Base-by-base conservation (phyloP, 2,888 invertebrate genomes). In the Allophyes oxyacanthae region DNA sequence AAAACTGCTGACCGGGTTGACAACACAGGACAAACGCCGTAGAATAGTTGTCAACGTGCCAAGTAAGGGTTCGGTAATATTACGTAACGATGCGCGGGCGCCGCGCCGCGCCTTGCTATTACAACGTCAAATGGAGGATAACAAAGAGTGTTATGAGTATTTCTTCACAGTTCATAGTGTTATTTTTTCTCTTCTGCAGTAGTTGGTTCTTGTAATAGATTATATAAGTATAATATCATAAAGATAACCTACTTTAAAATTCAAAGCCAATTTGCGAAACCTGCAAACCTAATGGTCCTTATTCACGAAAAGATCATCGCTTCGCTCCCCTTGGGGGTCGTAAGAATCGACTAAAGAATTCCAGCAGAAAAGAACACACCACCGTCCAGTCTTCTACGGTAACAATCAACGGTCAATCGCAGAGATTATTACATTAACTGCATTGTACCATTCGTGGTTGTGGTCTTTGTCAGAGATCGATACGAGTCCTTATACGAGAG, bases 31-130 rank as follows among this genome's bases (percentile, higher is more conserved):
- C 84, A 84, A 89, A 86, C 84, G 83, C 81, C 82, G 85, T 81
- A 82, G 82, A 90, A 91, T 91, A 85, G 78, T 91, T 91, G 92
- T 85, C 91, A 89, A 79, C 72, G 81, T 88, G 92, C 92, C 92
- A 92, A 90, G 65, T 81, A 62, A 66, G 52, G 75, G 68, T 64
- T 52, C 52, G 61, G 57, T 48, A 63, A 65, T 49, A 71, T 61
- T 67, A 52, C 62, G 53, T 42, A 73, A 68, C 40, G 46, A 56
- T 67, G 69, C 75, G 64, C 70, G 56, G 54, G 57, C 55, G 64
- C 69, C 63, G 57, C 55, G 64, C 69, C 63, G 62, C 42, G 36
- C 49, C 36, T 42, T 34, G 32, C 42, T 48, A 48, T 51, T 46
- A 37, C 20, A 37, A 46, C 44, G 51, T 57, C 48, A 66, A 64